Percentiles rank a stretch among this genome's conserved stretches.
Conservation (phyloP, 2,113 vertebrate species). For the Ploceus nigricollis region DNA sequence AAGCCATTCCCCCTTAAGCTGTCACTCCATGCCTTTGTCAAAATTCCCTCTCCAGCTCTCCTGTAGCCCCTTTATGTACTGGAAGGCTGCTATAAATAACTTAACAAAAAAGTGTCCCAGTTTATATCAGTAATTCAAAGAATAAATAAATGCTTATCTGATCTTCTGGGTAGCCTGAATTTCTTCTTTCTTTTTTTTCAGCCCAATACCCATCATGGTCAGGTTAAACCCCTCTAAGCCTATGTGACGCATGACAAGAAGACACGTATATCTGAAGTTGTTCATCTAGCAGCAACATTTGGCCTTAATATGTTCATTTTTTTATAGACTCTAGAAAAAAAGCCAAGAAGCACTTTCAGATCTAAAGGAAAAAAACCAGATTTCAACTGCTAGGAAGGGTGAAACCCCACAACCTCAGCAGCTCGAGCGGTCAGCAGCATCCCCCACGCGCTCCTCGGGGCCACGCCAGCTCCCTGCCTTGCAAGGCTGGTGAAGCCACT, state of each 20-base stretch:
- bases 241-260: neutral
- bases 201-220: neutral
- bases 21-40: neutral
- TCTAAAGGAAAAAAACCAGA: neutral
- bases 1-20: neutral
- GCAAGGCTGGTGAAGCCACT: neutral
- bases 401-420: neutral
- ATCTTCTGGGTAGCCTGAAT: neutral
- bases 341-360: neutral
- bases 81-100: neutral
- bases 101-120: neutral
- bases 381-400: neutral
- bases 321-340: neutral
- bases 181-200: neutral
- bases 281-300: slow-evolving; percentile 46
- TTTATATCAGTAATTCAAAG: neutral
- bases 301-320: neutral
- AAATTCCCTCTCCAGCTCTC: neutral
- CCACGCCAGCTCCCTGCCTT: neutral
- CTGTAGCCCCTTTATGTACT: neutral
- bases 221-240: neutral
- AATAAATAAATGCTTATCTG: neutral
- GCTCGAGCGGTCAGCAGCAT: neutral
- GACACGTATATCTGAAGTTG: neutral
- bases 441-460: neutral